These are phyloP conservation scores for Arrhopalites spinosus DNA, from an alignment of 2,888 invertebrate genomes.

Conservation along the genomic window DNA sequence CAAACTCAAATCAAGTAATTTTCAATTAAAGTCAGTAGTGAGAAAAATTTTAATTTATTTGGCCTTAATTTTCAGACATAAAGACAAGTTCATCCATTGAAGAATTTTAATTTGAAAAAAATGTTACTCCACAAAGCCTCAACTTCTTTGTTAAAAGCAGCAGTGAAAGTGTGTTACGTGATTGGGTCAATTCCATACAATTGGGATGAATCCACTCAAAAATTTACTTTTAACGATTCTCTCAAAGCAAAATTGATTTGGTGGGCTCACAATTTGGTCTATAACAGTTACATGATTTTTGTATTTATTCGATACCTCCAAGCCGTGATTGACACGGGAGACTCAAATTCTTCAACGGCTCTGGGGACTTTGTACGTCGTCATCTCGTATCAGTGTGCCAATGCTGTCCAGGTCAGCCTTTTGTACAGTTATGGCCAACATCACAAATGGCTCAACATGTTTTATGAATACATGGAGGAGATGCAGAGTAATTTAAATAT, in stretches of 20 bases:
- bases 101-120: too few species aligned
- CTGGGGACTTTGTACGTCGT: background rate
- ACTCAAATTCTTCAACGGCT: background rate
- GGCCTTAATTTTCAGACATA: too few species aligned
- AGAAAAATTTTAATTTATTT: too few species aligned
- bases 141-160: too few species aligned
- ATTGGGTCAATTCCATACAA: background rate
- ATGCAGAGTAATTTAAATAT: background rate
- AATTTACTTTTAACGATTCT: background rate
- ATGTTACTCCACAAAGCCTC: too few species aligned
- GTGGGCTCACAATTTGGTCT: background rate
- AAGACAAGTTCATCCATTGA: too few species aligned
- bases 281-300: background rate
- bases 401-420: background rate
- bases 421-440: background rate
- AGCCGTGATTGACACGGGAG: background rate
- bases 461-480: background rate
- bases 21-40: too few species aligned
- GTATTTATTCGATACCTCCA: background rate
- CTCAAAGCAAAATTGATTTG: background rate
- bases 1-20: too few species aligned
- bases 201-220: background rate
- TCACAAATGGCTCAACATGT: slow-evolving; percentile 4
- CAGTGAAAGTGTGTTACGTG: background rate
- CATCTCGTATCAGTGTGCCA: background rate